phyloP scores from a whole-genome alignment of 2,888 invertebrate genomes.

The Himalopsyche kuldschensis region DNA sequence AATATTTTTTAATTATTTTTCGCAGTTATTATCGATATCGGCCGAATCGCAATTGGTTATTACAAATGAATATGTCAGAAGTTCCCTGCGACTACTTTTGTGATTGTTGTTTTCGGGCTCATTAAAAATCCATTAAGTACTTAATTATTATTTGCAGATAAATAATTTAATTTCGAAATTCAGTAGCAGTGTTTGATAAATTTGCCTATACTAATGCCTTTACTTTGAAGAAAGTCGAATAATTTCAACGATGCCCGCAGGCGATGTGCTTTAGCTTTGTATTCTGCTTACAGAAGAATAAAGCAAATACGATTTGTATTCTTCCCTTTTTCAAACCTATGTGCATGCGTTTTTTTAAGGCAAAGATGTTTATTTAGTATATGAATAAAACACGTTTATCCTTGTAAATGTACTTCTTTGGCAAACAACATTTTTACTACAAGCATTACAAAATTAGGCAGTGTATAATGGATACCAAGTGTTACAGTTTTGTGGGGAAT shows the following conservation, averaged over 20 bases:
- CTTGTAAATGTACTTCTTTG: not conserved
- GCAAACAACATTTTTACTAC: too few species aligned
- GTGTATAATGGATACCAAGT: too few species aligned
- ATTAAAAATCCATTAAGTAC: too few species aligned
- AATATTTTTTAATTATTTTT: too few species aligned
- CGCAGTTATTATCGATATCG: too few species aligned
- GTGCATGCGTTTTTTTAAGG: not conserved
- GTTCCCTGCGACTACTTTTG: too few species aligned
- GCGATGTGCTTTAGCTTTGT: slow-evolving; percentile 30
- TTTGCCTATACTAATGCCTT: not conserved
- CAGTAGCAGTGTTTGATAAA: not conserved
- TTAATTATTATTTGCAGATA: too few species aligned
- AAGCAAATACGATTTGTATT: slow-evolving; percentile 30
- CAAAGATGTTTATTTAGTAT: not conserved
- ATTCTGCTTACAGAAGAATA: slow-evolving; percentile 18
- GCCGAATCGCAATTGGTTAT: too few species aligned
- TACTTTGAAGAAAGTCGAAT: slow-evolving; percentile 28
- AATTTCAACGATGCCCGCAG: slow-evolving; percentile 25
- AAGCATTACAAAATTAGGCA: too few species aligned
- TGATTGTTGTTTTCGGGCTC: too few species aligned
- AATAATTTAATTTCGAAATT: not conserved
- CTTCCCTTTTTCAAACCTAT: slow-evolving; percentile 7
- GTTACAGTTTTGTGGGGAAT: too few species aligned
- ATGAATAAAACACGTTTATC: not conserved
- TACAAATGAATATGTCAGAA: too few species aligned